A percentile compares a stretch with the other conserved stretches of the same genome.
These are phyloP conservation scores for Leptopilina boulardi DNA, from an alignment of 1,140 invertebrate species.

Conservation along the genomic window DNA sequence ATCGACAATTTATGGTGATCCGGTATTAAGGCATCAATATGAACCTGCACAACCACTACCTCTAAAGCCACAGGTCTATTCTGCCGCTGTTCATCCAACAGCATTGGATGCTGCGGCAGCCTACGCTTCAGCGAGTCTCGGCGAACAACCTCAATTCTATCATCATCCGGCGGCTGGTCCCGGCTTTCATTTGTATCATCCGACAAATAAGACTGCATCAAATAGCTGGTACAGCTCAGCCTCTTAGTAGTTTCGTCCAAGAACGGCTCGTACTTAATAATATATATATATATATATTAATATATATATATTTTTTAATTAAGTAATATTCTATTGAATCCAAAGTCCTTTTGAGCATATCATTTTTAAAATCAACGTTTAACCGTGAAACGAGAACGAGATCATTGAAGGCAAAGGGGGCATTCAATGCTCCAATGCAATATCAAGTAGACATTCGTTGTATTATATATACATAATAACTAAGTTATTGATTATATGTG, in stretches of 20 bases:
- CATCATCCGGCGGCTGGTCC: constrained; percentile 82
- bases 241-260: constrained; percentile 68
- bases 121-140: constrained; percentile 74
- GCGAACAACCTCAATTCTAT: constrained; percentile 91
- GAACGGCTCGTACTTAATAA: constrained; percentile 67
- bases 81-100: constrained; percentile 78
- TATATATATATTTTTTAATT: no score
- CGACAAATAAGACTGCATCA: constrained; percentile 80
- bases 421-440: background rate
- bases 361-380: constrained; percentile 9
- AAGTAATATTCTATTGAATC: constrained; percentile 12
- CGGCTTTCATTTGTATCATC: constrained; percentile 93
- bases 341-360: constrained; percentile 32
- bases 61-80: constrained; percentile 93
- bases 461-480: constrained; percentile 10
- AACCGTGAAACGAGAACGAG: background rate
- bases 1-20: constrained; percentile 69
- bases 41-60: constrained; percentile 85
- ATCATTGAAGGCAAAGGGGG: background rate
- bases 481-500: constrained; percentile 10
- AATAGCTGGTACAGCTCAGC: constrained; percentile 74
- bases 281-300: no score
- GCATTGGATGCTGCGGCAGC: constrained; percentile 79
- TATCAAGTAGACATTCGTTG: constrained; percentile 27
- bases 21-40: constrained; percentile 80